Evolutionary conservation across 2,113 vertebrate genomes (phyloP).

Genomic region (Syngnathus scovelli): DNA sequence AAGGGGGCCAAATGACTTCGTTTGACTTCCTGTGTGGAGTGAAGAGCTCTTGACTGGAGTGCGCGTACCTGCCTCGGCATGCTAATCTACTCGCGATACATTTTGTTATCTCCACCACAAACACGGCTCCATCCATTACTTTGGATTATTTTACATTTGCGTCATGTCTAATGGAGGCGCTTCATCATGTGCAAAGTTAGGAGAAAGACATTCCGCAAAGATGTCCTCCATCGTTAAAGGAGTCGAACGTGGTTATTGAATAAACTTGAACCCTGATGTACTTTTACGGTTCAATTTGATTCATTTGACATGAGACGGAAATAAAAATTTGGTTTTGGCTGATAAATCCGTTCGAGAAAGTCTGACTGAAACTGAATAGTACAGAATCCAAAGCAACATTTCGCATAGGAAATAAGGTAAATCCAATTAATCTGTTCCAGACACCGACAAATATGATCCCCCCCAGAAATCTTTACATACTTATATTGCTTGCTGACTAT

Average conservation of each 20-base stretch:
- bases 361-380: too few relatives aligned
- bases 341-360: too few relatives aligned
- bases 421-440: too few relatives aligned
- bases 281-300: not conserved
- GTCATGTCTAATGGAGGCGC: not conserved
- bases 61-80: conserved; percentile 22
- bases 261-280: not conserved
- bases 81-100: not conserved
- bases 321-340: not conserved
- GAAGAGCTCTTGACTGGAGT: conserved; percentile 25
- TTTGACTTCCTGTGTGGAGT: conserved; percentile 26
- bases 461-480: too few relatives aligned
- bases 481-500: too few relatives aligned
- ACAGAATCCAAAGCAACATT: too few relatives aligned
- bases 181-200: not conserved
- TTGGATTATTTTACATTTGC: conserved; percentile 1
- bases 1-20: conserved; percentile 53
- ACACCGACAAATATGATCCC: too few relatives aligned
- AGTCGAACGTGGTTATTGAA: not conserved
- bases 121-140: not conserved
- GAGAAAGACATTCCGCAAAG: not conserved
- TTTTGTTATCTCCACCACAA: conserved; percentile 6
- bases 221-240: not conserved
- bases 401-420: too few relatives aligned
- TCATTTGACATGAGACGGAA: not conserved